Percentiles rank a stretch among this genome's conserved stretches.
Conservation (phyloP, 2,888 invertebrate species). For the Xestia ashworthii region DNA sequence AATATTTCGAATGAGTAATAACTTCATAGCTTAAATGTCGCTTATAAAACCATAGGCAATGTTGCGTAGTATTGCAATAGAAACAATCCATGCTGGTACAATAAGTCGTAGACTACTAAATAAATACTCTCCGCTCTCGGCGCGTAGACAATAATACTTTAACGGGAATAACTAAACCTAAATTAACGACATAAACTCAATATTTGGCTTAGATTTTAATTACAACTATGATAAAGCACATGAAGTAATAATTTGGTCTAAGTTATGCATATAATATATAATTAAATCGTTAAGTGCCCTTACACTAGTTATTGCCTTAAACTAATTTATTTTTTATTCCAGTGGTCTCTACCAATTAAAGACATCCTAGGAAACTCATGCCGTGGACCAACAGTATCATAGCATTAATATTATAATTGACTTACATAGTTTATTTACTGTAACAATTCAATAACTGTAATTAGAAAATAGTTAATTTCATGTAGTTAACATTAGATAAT, state of each 20-base stretch:
- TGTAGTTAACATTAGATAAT: constrained; percentile 64
- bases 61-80: constrained; percentile 70
- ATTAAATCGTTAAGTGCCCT: constrained; percentile 87
- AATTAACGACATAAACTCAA: constrained; percentile 88
- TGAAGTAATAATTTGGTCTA: constrained; percentile 90
- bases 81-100: constrained; percentile 63
- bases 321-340: constrained; percentile 84
- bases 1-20: constrained; percentile 80
- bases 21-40: constrained; percentile 74
- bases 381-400: constrained; percentile 61
- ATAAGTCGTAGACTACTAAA: constrained; percentile 76
- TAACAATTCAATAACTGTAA: constrained; percentile 60
- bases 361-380: constrained; percentile 71
- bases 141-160: constrained; percentile 87
- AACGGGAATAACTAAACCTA: constrained; percentile 86
- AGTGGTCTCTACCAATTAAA: constrained; percentile 76
- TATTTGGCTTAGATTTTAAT: constrained; percentile 91
- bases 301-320: constrained; percentile 89
- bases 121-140: constrained; percentile 86
- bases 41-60: constrained; percentile 70
- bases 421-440: constrained; percentile 52
- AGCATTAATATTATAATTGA: constrained; percentile 60
- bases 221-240: constrained; percentile 89
- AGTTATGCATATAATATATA: constrained; percentile 86
- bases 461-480: constrained; percentile 60